Base-by-base conservation (phyloP, 2,888 invertebrate genomes). In the Cephus spinipes region DNA sequence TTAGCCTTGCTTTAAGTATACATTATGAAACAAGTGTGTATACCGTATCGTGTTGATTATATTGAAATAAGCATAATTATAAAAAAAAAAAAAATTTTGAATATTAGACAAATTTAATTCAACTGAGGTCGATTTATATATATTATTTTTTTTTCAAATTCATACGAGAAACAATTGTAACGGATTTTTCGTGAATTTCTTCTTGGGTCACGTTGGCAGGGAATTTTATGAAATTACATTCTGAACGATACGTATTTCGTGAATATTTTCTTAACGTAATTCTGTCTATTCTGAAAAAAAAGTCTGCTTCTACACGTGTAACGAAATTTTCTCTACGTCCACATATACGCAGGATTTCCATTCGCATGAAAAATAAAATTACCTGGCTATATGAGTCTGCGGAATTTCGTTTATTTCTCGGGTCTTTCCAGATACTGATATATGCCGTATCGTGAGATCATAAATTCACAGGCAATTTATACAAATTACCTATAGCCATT, bases 401-500 rank as follows among this genome's bases (percentile, higher is more conserved):
- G 55, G 23, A 55, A 55, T 23, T 55, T 55, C 55, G 55, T 55
- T 55, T 55, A 55, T 55, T 55, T 23, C 23, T 55, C 23, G 23
- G 55, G 55, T 35, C 55, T 55, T 2, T 9, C 23, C 23, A 55
- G 55, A 55, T 55, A 23, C 55, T 55, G 55, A 73, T 77, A n/a
- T 36, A 30, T 77, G 75, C 69, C 74, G 36, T 79, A 80, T 80
- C 80, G 82, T 79, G 83, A 79, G 81, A 85, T 85, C 84, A 88
- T 87, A 87, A 89, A 87, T 89, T 86, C 77, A 76, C 23, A 40
- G 81, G 31, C 83, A 86, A 88, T 89, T 88, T 87, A 88, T 86
- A 87, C 86, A 86, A 89, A 88, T 89, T 88, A 86, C 84, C 79
- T 79, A 83, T 84, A 82, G 81, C 85, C 86, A 87, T 89, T 87